These are phyloP conservation scores for Ceratothoa steindachneri DNA, from an alignment of 2,888 invertebrate species.

Conservation along the genomic window DNA sequence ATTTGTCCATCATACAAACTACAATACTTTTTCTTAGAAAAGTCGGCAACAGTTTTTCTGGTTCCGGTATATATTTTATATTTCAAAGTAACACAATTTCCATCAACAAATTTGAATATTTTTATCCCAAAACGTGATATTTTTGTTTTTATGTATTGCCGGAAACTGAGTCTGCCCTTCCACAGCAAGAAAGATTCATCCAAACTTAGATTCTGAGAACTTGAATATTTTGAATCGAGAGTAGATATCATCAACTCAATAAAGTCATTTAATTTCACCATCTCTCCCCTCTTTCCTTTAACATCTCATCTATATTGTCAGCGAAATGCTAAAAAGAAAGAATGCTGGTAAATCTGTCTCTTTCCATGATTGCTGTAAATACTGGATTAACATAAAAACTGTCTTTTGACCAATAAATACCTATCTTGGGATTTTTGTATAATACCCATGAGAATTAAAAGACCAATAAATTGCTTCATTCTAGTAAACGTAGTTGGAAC, in stretches of 20 bases:
- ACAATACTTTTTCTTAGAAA: not conserved
- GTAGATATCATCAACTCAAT: not conserved
- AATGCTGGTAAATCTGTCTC: not conserved
- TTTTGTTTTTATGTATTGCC: constrained; percentile 23
- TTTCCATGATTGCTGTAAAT: constrained; percentile 11
- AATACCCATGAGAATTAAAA: constrained; percentile 1
- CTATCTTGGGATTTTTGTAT: not conserved
- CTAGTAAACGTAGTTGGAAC: not conserved
- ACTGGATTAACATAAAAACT: not conserved
- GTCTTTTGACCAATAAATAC: not conserved
- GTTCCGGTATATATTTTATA: not conserved
- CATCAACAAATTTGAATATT: constrained; percentile 9
- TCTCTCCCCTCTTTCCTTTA: not conserved
- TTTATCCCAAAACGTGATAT: constrained; percentile 24
- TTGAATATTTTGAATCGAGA: constrained; percentile 1
- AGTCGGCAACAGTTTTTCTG: not conserved
- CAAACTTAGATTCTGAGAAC: constrained; percentile 4
- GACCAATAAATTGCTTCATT: not conserved
- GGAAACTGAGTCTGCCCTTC: constrained; percentile 17
- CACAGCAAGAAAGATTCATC: constrained; percentile 19
- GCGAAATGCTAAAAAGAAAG: constrained; percentile 1
- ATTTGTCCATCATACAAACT: not conserved
- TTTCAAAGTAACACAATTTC: constrained; percentile 4
- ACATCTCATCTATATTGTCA: not conserved
- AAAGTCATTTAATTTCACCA: not conserved